Evolutionary conservation across 1,140 invertebrate genomes (phyloP).

Genomic region (Diachasma alloeum): DNA sequence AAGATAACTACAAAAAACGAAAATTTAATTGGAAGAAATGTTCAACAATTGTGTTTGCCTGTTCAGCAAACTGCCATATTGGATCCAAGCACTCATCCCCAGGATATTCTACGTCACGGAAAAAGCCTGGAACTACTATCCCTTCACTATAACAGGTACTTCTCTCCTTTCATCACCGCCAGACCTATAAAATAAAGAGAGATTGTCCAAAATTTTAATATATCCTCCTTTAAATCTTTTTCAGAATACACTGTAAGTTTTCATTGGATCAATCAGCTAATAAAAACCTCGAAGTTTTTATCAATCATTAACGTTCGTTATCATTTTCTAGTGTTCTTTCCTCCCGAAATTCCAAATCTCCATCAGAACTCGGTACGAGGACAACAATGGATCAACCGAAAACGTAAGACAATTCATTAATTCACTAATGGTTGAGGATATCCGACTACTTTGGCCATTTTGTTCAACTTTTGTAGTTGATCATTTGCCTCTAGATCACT

Average conservation of each 20-base stretch:
- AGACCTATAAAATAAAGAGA: neutral
- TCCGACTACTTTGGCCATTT: no score
- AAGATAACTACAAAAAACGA: no score
- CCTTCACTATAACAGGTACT: constrained; percentile 87
- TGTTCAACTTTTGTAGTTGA: no score
- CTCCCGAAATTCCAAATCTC: constrained; percentile 87
- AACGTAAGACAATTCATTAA: no score
- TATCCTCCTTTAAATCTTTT: constrained; percentile 45
- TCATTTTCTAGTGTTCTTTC: constrained; percentile 86
- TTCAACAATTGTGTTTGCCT: no score
- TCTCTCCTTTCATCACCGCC: constrained; percentile 8
- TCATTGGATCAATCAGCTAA: neutral
- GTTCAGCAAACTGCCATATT: constrained; percentile 84
- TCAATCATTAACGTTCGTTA: constrained; percentile 32
- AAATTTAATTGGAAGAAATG: no score
- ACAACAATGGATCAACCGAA: constrained; percentile 87
- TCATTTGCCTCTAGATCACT: no score
- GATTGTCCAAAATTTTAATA: constrained; percentile 22
- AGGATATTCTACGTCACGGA: constrained; percentile 93
- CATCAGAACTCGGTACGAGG: constrained; percentile 90
- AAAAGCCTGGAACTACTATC: constrained; percentile 96
- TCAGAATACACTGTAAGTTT: constrained; percentile 73
- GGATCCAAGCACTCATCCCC: constrained; percentile 87
- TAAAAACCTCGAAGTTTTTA: constrained; percentile 19
- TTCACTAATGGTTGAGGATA: no score